A percentile compares a stretch with the other conserved stretches of the same genome.
phyloP scores from a whole-genome alignment of 2,113 vertebrate genomes.

The Eleginops maclovinus region DNA sequence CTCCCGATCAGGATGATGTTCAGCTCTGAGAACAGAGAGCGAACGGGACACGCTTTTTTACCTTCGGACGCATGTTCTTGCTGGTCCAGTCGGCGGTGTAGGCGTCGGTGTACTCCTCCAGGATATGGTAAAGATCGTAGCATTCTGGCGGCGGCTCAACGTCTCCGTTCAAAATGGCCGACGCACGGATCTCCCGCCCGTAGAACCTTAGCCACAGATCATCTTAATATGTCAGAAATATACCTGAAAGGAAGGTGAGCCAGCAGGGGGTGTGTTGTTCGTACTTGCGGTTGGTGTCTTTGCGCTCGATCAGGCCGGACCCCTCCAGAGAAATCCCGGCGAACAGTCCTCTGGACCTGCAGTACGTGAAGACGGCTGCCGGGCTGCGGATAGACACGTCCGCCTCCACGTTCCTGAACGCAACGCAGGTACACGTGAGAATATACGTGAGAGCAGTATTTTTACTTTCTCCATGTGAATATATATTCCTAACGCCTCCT shows the following conservation, averaged over 20 bases:
- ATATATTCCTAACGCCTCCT: too few relatives aligned
- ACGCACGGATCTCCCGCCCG: constrained; percentile 90
- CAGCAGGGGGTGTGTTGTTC: not conserved
- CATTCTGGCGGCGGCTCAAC: constrained; percentile 88
- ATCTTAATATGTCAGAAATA: not conserved
- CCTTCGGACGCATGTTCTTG: constrained; percentile 65
- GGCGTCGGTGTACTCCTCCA: constrained; percentile 90
- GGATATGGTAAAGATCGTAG: constrained; percentile 88
- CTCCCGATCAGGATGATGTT: too few relatives aligned
- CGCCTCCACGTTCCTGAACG: constrained; percentile 91
- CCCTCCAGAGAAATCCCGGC: constrained; percentile 96
- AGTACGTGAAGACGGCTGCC: constrained; percentile 95
- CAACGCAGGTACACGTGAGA: too few relatives aligned
- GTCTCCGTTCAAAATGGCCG: constrained; percentile 92
- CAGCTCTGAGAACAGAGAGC: too few relatives aligned
- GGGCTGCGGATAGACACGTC: constrained; percentile 92
- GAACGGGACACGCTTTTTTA: constrained; percentile 4
- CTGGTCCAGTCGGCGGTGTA: constrained; percentile 84
- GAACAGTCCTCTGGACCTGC: constrained; percentile 93
- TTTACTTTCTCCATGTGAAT: too few relatives aligned
- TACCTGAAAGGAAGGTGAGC: not conserved
- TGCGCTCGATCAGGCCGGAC: constrained; percentile 94
- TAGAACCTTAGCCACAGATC: constrained; percentile 87
- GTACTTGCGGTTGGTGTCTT: constrained; percentile 97
- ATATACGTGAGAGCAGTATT: too few relatives aligned